Conservation (phyloP, 2,113 vertebrate species). For the Plestiodon gilberti region DNA sequence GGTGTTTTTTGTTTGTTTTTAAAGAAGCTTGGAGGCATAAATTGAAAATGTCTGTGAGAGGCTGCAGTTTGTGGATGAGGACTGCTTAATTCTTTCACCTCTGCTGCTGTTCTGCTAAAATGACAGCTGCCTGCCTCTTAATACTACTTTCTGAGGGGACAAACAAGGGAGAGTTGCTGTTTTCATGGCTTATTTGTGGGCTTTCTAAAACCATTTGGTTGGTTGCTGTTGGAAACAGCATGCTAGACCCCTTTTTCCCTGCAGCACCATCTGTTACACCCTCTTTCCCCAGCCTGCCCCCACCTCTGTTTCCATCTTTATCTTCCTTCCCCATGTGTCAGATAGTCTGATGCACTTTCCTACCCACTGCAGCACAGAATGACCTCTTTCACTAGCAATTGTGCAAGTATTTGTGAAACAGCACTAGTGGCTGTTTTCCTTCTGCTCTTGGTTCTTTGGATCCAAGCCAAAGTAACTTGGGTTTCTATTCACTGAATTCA, state of each 20-base stretch:
- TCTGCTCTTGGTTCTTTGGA: neutral
- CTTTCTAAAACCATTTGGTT: too few species aligned
- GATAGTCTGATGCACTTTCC: neutral
- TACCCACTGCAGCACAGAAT: neutral
- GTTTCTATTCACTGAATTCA: neutral
- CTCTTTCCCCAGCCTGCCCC: neutral
- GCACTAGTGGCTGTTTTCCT: neutral
- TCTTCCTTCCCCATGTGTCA: neutral
- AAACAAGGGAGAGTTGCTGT: neutral
- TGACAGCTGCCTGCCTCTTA: neutral
- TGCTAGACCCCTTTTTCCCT: neutral
- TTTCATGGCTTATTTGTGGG: neutral
- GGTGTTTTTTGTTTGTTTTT: too few species aligned
- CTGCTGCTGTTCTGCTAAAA: neutral
- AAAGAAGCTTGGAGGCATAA: neutral
- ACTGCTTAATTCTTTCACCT: neutral
- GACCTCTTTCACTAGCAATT: neutral
- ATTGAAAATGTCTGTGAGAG: too few species aligned
- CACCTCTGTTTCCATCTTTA: neutral
- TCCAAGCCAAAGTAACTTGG: neutral
- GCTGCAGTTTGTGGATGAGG: neutral
- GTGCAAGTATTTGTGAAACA: neutral
- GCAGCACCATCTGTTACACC: neutral
- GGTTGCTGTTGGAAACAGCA: neutral
- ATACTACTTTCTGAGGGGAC: neutral